Conservation (phyloP, 2,113 vertebrate genomes). For the Melanerpes aurifrons region DNA sequence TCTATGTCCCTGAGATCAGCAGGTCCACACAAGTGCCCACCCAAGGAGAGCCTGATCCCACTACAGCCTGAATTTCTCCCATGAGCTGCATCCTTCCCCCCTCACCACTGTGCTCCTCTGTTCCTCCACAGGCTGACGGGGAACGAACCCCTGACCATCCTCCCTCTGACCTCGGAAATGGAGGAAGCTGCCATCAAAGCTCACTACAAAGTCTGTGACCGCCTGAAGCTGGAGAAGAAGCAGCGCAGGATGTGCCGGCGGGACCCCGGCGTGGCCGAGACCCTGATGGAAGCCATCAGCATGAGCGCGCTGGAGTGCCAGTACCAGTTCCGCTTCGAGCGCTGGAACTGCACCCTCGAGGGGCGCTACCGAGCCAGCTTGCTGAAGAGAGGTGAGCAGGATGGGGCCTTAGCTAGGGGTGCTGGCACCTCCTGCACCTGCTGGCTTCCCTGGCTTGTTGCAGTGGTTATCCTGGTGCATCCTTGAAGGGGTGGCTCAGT, state of each 20-base stretch:
- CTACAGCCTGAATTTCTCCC: accelerated
- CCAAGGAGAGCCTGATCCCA: accelerated
- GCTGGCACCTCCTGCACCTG: no score
- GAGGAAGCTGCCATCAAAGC: constrained; percentile 88
- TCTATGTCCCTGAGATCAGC: neutral
- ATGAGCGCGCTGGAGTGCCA: constrained; percentile 96
- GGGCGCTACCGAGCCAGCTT: constrained; percentile 92
- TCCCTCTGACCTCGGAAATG: constrained; percentile 91
- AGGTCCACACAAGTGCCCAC: neutral
- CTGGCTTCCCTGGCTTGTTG: accelerated
- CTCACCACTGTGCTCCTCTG: neutral
- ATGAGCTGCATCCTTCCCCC: neutral
- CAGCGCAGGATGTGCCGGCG: constrained; percentile 96
- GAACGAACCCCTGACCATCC: constrained; percentile 94
- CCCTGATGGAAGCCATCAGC: constrained; percentile 94
- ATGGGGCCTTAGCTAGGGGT: accelerated
- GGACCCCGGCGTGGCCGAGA: constrained; percentile 95
- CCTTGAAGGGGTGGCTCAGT: accelerated
- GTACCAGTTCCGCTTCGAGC: constrained; percentile 97
- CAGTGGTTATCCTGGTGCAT: accelerated
- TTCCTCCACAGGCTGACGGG: constrained; percentile 87
- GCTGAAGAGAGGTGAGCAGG: constrained; percentile 87
- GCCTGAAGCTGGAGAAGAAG: constrained; percentile 97
- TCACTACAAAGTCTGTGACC: constrained; percentile 97
- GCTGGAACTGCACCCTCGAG: constrained; percentile 98